Conservation (phyloP, 2,797 vertebrate genomes). For the Melanotaenia nigrans region DNA sequence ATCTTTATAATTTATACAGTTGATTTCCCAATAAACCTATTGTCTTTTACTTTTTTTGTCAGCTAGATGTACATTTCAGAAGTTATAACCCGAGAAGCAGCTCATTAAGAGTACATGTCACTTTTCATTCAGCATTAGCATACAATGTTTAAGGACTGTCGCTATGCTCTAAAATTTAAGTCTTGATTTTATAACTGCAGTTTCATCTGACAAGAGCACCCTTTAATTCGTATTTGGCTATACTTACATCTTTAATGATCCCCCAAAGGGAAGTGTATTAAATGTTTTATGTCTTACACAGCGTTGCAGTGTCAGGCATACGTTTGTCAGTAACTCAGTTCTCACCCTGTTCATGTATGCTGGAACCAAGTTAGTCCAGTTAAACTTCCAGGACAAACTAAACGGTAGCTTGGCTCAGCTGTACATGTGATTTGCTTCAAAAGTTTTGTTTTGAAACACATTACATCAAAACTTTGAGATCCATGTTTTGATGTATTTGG, state of each 20-base stretch:
- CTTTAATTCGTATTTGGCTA: no score
- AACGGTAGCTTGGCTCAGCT: neutral
- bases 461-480: constrained; percentile 30
- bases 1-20: no score
- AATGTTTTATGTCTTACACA: neutral
- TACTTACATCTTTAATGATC: no score
- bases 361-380: neutral
- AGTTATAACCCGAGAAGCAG: neutral
- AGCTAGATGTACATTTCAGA: neutral
- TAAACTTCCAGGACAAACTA: neutral
- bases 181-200: neutral
- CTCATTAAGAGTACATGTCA: neutral
- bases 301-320: neutral
- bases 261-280: neutral
- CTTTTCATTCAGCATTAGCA: neutral
- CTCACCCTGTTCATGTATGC: neutral
- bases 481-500: neutral
- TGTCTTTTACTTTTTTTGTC: neutral
- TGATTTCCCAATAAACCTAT: neutral
- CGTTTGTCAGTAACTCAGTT: neutral
- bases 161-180: neutral
- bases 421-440: neutral
- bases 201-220: neutral
- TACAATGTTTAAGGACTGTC: neutral
- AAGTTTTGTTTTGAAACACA: constrained; percentile 31